Evolutionary conservation across 2,797 vertebrate genomes (phyloP), one percentile per base, ranked within the genome.

Genomic region (Clarias platycephalus): DNA sequence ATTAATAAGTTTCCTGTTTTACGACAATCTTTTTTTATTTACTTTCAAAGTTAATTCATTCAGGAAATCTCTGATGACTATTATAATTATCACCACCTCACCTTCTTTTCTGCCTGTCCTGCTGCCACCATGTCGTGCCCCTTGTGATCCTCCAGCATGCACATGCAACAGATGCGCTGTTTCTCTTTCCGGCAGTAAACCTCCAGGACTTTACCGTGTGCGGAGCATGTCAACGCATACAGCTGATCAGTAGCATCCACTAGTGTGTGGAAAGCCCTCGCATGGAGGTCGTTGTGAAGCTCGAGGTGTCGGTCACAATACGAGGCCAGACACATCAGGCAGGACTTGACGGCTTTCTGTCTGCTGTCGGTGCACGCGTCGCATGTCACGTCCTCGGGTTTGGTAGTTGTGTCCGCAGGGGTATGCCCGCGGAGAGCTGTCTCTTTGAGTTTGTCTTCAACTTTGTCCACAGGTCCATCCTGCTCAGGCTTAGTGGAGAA

Each of bases 111-210:
- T 31, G 57, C 49, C 60, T 78, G 64, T 18, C 83, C 81, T 24
- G n/a, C 10, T 10, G 83, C 64, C 5, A 78, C 81, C 4, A 37
- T 40, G 8, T 88, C 83, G 4, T 86, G 87, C 6, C 57, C 83
- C 57, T 60, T 85, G 34, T 83, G 87, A 15, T 81, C 20, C 24
- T 88, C 76, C 76, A 88, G 77, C 83, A 88, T 72, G 81, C 85
- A 88, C 26, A 60, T 53, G 53, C 24, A 85, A 60, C 87, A 88
- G 75, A 85, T 81, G 26, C 58, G 80, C 5, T n/a, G 62, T 34
- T 55, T 37, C 24, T 86, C 80, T 15, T 78, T 60, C 26, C 71
- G 64, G 76, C 87, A 88, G 58, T 81, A 86, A 76, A 85, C 49
- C 71, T 86, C 87, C 57, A 86, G 49, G 15, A 71, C 68, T 60